Evolutionary conservation across 2,888 invertebrate genomes (phyloP).

Genomic region (Melanophora roralis): DNA sequence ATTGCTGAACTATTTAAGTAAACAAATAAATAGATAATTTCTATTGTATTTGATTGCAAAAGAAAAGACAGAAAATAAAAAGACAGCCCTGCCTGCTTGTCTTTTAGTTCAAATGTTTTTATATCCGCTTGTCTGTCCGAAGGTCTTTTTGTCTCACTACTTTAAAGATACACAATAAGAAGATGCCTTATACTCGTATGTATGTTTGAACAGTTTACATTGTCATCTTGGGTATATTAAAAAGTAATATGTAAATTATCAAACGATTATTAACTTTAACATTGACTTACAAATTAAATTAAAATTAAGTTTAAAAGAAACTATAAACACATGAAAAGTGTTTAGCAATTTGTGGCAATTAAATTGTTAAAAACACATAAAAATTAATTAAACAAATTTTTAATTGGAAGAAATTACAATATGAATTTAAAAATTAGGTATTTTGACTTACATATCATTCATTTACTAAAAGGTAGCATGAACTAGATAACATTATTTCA

Average conservation of each 20-base stretch:
- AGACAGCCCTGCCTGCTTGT: constrained; percentile 11
- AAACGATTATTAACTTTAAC: constrained; percentile 1
- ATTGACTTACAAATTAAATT: background rate
- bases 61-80: constrained; percentile 8
- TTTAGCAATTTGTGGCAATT: too few species aligned
- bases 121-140: background rate
- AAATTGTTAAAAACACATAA: too few species aligned
- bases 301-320: background rate
- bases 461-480: too few species aligned
- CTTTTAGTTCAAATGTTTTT: background rate
- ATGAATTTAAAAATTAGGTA: too few species aligned
- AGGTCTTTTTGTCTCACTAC: constrained; percentile 10
- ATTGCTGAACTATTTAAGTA: constrained; percentile 47
- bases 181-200: background rate
- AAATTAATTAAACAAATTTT: too few species aligned
- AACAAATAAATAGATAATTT: constrained; percentile 28
- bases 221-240: constrained; percentile 8
- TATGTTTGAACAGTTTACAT: constrained; percentile 21
- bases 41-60: background rate
- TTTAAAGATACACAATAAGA: background rate
- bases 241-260: background rate
- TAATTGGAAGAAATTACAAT: too few species aligned
- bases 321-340: too few species aligned
- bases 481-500: too few species aligned
- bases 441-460: too few species aligned